phyloP scores from a whole-genome alignment of 2,113 vertebrate species.

The Dryoscopus gambensis region DNA sequence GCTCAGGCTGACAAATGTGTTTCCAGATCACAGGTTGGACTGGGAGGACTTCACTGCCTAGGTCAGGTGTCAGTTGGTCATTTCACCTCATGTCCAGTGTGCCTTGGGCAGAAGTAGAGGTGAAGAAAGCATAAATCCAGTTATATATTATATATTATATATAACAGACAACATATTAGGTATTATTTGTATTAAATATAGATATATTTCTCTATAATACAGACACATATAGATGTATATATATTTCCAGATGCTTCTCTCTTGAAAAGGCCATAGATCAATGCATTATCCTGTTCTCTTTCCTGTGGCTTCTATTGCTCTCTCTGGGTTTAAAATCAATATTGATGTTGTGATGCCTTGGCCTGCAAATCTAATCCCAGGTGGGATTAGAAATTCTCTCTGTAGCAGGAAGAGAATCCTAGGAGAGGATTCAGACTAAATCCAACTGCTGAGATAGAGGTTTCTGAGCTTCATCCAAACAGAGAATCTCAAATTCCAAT shows the following conservation, averaged over 20 bases:
- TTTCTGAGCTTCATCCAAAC: neutral
- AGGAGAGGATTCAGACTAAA: neutral
- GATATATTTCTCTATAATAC: neutral
- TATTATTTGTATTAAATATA: neutral
- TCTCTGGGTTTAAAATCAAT: neutral
- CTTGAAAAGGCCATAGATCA: neutral
- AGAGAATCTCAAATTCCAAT: neutral
- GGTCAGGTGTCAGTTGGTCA: neutral
- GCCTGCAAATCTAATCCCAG: neutral
- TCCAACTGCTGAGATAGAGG: neutral
- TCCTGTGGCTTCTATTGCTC: neutral
- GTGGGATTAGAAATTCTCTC: conserved; percentile 6
- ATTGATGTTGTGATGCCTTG: neutral
- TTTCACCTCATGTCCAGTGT: neutral
- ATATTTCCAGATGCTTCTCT: neutral
- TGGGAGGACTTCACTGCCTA: neutral
- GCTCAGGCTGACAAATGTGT: neutral
- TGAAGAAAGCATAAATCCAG: neutral
- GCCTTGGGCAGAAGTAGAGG: neutral
- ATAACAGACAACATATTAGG: neutral
- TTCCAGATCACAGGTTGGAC: neutral
- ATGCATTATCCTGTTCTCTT: neutral
- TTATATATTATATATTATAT: neutral
- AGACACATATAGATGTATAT: too few species aligned
- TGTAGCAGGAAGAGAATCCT: neutral